Evolutionary conservation across 2,113 vertebrate species (phyloP), one percentile per base, ranked within the genome.

Genomic region (Ochotona princeps): DNA sequence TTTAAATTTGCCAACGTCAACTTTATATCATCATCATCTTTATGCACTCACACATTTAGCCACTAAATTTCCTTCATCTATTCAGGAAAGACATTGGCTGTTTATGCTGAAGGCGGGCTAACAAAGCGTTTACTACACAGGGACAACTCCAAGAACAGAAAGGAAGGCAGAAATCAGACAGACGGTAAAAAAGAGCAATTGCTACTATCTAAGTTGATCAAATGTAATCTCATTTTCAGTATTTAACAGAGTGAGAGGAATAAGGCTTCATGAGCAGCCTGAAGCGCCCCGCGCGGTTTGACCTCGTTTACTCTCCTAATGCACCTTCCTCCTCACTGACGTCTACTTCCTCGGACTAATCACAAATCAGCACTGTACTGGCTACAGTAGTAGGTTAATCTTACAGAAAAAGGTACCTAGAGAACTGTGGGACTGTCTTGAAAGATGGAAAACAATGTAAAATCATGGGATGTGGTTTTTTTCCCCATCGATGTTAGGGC

Each of bases 291-390:
- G 3, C 11, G 13, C 5, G 38, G 47, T 30, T 91, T 79, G 75
- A 51, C 74, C 54, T 90, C 65, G 5, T 44, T 38, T 38, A 67
- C 38, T 80, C 9, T 65, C 73, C 57, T 74, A 79, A 76, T 26
- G 28, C 21, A 82, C 32, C 15, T 66, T 84, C 65, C 60, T 35
- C 74, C n/a, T 49, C 57, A 60, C 65, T 51, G 49, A 91, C 30
- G n/a, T 92, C 38, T 60, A 17, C 38, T 21, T 90, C 44, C 78
- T 95, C 83, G 91, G 28, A 82, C 49, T 85, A 65, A 90, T 57
- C 61, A 38, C 47, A 96, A 87, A n/a, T 13, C 20, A 92, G 18
- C 10, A 60, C 88, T 91, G 26, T 35, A 85, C 4, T 86, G 23
- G 28, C 8, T 30, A 61, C 5, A 81, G 90, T 1, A 95, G n/a